Evolutionary conservation across 1,140 invertebrate species (phyloP), one percentile per base, ranked within the genome.

Genomic region (Metaphire vulgaris): DNA sequence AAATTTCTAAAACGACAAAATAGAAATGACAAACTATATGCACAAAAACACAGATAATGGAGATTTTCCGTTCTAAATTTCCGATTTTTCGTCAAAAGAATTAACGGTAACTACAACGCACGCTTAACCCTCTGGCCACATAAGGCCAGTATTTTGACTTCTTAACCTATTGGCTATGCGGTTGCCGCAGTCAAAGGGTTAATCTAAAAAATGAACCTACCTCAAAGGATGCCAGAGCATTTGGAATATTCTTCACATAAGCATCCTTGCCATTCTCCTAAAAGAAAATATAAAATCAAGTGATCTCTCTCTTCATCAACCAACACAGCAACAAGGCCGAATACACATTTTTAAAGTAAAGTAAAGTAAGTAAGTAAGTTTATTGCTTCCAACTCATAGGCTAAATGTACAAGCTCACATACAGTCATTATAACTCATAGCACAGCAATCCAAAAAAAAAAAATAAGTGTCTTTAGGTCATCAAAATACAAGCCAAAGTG

Each of bases 221-320:
- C 80, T 83, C 82, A 76, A 83, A 78, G 14, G 69, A 70, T 66
- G 74, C 33, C 14, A 84, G 69, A 69, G 81, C 79, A 32, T 28
- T 76, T n/a, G 81, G 81, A 14, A 83, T 76, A 1, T 77, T 79
- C 33, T 80, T 77, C 6, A 83, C 76, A 74, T 77, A 83, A 15
- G 79, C 80, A 21, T 77, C 82, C 69, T 83, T 84, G 14, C 80
- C 80, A 31, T 41, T 77, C 14, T 84, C 82, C 81, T 84, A 68
- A n/a, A 71, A 79, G 14, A 56, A 64, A 64, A 28, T 72, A 74
- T n/a, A 73, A 1, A 65, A 68, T 6, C 34, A 75, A 64, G 21
- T 71, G 69, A 74, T 29, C 14, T 16, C n/a, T n/a, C n/a, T n/a
- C n/a, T n/a, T n/a, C n/a, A n/a, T n/a, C n/a, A n/a, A n/a, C n/a